phyloP scores from a whole-genome alignment of 2,113 vertebrate genomes.

The Rattus rattus region DNA sequence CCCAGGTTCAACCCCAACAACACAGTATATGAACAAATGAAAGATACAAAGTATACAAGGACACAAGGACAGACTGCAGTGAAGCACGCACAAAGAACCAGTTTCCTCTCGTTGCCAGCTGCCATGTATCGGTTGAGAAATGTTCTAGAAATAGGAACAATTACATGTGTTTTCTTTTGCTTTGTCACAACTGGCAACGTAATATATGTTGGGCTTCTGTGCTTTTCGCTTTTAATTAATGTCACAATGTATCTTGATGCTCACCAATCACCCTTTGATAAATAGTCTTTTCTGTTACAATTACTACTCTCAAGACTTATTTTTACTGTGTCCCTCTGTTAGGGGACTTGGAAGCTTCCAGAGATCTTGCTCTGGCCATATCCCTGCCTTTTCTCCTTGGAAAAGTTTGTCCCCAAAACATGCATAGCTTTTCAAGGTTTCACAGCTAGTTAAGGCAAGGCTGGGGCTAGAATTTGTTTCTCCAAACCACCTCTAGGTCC shows the following conservation, averaged over 20 bases:
- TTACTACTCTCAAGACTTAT: neutral
- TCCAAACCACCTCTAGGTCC: neutral
- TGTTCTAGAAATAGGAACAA: neutral
- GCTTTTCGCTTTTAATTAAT: neutral
- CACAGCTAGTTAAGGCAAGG: neutral
- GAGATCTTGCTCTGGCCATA: neutral
- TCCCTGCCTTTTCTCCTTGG: neutral
- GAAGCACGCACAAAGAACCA: neutral
- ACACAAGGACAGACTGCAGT: neutral
- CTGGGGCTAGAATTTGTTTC: neutral
- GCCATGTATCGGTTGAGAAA: neutral
- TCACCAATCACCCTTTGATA: neutral
- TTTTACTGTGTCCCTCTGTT: neutral
- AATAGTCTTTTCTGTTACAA: slow-evolving; percentile 29
- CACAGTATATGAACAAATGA: neutral
- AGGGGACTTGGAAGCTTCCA: neutral
- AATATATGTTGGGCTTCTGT: neutral
- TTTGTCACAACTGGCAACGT: neutral
- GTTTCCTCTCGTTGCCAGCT: neutral
- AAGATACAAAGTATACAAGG: neutral
- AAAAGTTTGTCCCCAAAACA: slow-evolving; percentile 12
- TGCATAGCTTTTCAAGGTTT: neutral
- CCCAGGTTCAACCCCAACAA: neutral
- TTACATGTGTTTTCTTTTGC: neutral
- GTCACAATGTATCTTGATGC: neutral